Base-by-base conservation (phyloP, 2,888 invertebrate species). In the Nomada fucata region DNA sequence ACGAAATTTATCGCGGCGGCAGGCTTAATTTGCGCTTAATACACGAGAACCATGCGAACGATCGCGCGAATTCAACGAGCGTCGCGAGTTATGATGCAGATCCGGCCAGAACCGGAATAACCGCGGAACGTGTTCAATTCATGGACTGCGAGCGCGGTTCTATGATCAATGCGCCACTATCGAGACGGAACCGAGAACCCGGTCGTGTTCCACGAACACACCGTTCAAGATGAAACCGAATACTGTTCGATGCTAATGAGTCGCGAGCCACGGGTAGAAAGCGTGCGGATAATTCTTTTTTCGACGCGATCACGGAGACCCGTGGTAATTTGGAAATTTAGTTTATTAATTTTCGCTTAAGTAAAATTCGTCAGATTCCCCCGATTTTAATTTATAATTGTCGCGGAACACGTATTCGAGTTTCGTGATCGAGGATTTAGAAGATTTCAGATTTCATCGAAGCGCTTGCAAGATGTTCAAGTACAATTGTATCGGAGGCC, bases 11-110 rank as follows among this genome's bases (percentile, higher is more conserved):
- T 87, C 88, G 84, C 75, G 80, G 82, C 80, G 69, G 65, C 70
- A 59, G 81, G 73, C 81, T 90, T 90, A 89, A 90, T 89, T 90
- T 87, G 86, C 85, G 83, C 86, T 88, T 89, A 88, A 90, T 85
- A 87, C 79, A 84, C 85, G 82, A 76, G 78, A 77, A 81, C 83
- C 88, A 89, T 88, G 86, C 89, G 76, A 89, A 84, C 84, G 84
- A 75, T 73, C 80, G 78, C 29, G 70, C 55, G 83, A 72, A 82
- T 81, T 69, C 68, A 68, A 72, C 76, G 76, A 64, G 68, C 61
- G 72, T 47, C 69, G 70, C 79, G 78, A 86, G 63, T 87, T 87
- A 72, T 80, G 83, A 76, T 52, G 59, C 13, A 60, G 80, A 78
- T 76, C 67, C 79, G 53, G 47, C 59, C 68, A 73, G 73, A 88